Evolutionary conservation across 2,797 vertebrate species (phyloP), one percentile per base, ranked within the genome.

Genomic region (Epinephelus awoara): DNA sequence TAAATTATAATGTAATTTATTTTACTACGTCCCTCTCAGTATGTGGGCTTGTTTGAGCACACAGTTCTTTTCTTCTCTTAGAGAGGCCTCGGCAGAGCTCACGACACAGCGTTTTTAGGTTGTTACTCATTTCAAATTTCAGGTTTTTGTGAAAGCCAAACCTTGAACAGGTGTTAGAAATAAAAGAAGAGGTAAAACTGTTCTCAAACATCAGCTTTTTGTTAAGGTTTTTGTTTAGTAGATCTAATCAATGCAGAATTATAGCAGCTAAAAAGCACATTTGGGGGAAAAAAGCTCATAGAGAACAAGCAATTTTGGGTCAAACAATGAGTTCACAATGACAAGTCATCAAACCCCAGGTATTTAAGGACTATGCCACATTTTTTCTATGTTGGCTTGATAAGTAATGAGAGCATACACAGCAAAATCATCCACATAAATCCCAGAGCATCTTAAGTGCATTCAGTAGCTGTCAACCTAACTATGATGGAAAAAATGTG

Each of bases 11-110:
- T 79, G 72, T 79, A 77, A 92, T 86, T 85, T 40, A 77, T 83
- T 93, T 93, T 85, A 92, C 72, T 46, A 59, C 86, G 91, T 94
- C 88, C 90, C 76, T 85, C 87, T 68, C 80, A 66, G 85, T 83
- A 83, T 82, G 80, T 61, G 84, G 89, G 61, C 79, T 67, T 57
- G 72, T 80, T 82, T 65, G 61, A 82, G 61, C 67, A 7, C 55
- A 18, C 27, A 46, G 55, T 49, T 68, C 47, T 72, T 67, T 71
- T 78, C 54, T 29, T 65, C 65, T 78, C 77, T 64, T 27, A 21
- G 6, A 38, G 55, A 73, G 80, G 68, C 72, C 75, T 57, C 18
- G 0, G 17, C 56, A 63, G 66, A 77, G 52, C 51, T 42, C 3
- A 38, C 13, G 9, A n/a, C 6, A 8, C 17, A 21, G 19, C 4